Base-by-base conservation (phyloP, 2,113 vertebrate species). In the Pluvialis apricaria region DNA sequence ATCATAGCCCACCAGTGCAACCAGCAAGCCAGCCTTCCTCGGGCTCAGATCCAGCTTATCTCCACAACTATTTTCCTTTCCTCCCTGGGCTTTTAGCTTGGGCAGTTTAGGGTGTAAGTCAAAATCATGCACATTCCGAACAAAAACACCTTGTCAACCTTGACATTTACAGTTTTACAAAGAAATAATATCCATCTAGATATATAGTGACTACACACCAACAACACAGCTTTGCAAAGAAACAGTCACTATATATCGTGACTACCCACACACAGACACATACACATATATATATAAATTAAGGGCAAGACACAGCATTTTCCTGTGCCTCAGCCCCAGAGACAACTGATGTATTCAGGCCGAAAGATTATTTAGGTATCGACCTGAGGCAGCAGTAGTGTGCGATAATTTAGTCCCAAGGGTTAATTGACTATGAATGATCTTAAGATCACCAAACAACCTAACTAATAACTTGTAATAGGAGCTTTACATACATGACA, bases 391-490 rank as follows among this genome's bases (percentile, higher is more conserved):
- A 90, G 58, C 49, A 87, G 78, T 72, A 95, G 49, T 25, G 66
- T 55, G 71, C 11, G 71, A 94, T 96, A 90, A 97, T 97, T 94
- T 93, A 96, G 93, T 95, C 87, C 93, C 93, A 88, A 88, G 92
- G 96, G 96, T 94, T 96, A 95, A 96, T 94, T 93, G 94, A 95
- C 87, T 95, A 95, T 94, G 92, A 96, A 95, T 82, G 87, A 93
- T 96, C 73, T 87, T 76, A 80, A 95, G 90, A 93, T 77, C 78
- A 70, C 93, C 66, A 80, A 90, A 90, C 73, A 69, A 69, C 73
- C 87, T 85, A 92, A 91, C 47, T 86, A 92, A 91, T 51, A 83
- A 75, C 75, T 90, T 87, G 61, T 47, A 82, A 84, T 11, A 60
- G 2, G 52, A 91, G 78, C 70, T 96, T 96, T 90, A 29, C 90